Conservation (phyloP, 2,888 invertebrate genomes). For the Boloria selene region DNA sequence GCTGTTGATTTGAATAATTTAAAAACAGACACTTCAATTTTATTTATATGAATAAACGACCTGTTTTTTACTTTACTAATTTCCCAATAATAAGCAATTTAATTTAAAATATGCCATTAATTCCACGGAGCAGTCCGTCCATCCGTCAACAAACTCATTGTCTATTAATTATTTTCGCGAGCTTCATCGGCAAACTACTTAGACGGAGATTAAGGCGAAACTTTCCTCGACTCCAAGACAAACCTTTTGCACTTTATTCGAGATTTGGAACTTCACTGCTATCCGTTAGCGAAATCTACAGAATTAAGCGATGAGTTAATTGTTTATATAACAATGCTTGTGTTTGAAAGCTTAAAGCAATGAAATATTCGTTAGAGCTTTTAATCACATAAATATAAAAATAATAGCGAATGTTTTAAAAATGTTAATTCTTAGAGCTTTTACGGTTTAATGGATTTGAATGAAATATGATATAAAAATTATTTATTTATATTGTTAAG, state of each 20-base stretch:
- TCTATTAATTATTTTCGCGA: slow-evolving; percentile 34
- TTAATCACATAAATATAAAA: not conserved
- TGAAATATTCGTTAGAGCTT: not conserved
- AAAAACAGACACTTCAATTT: no score
- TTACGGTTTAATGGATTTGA: no score
- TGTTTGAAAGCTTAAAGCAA: not conserved
- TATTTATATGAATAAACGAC: no score
- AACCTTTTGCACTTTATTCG: slow-evolving; percentile 24
- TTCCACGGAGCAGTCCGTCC: not conserved
- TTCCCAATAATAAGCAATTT: no score
- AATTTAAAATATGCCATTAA: not conserved
- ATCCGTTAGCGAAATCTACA: slow-evolving; percentile 15
- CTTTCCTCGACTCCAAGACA: slow-evolving; percentile 20
- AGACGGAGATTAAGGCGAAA: slow-evolving; percentile 20
- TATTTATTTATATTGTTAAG: no score
- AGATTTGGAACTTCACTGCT: slow-evolving; percentile 17
- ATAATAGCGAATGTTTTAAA: not conserved
- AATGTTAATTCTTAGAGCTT: no score
- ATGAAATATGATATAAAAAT: no score
- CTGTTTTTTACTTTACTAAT: no score
- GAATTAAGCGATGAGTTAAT: slow-evolving; percentile 13
- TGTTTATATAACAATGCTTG: not conserved
- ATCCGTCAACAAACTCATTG: slow-evolving; percentile 16
- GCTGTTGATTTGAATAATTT: no score
- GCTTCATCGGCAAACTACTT: slow-evolving; percentile 28